Evolutionary conservation across 2,888 invertebrate species (phyloP).

Genomic region (Acanthosepion pharaonis): DNA sequence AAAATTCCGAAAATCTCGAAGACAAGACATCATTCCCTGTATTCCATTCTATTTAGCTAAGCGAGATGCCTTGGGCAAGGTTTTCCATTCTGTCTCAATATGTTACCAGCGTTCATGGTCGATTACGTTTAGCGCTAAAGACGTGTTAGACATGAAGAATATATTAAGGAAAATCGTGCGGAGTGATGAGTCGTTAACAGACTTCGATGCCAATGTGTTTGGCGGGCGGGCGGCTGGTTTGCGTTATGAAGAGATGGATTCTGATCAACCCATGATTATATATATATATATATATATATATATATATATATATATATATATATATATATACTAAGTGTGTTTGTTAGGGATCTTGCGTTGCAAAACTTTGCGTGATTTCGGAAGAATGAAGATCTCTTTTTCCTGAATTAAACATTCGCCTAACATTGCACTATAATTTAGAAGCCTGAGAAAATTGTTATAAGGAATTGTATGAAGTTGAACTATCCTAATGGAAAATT

Average conservation of each 20-base stretch:
- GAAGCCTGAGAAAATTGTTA: too few species aligned
- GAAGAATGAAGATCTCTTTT: too few species aligned
- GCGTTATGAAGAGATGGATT: background rate
- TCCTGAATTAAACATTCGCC: too few species aligned
- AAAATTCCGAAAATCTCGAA: background rate
- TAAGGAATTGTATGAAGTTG: too few species aligned
- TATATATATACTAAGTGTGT: too few species aligned
- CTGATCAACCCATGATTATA: background rate
- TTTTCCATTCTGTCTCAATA: conserved; percentile 6
- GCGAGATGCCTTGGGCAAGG: background rate
- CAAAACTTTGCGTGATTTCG: too few species aligned
- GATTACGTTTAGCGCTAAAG: background rate
- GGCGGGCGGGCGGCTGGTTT: conserved; percentile 6
- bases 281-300: too few species aligned
- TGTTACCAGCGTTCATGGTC: background rate
- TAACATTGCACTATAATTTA: too few species aligned
- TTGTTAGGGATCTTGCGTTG: too few species aligned
- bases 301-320: too few species aligned
- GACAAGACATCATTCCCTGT: background rate
- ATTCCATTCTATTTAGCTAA: conserved; percentile 20
- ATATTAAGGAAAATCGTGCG: background rate
- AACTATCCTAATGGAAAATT: too few species aligned
- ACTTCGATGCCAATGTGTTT: conserved; percentile 18
- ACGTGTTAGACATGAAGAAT: background rate
- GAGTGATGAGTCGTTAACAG: background rate